Evolutionary conservation across 1,140 invertebrate species (phyloP).

Genomic region (Vanessa tameamea): DNA sequence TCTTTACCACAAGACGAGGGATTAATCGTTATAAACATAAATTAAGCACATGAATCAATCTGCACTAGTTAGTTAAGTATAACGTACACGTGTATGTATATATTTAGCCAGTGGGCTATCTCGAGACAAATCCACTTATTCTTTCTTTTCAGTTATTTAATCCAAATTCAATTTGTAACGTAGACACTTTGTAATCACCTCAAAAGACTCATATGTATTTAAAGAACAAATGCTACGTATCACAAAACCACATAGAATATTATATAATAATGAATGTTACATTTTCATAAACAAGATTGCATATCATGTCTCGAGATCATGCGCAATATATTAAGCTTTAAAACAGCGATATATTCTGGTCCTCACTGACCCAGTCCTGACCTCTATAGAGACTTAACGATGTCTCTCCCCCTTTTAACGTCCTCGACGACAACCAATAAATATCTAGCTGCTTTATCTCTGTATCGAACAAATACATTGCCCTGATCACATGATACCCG

Average conservation of each 20-base stretch:
- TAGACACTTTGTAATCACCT: no score
- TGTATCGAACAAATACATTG: conserved; percentile 39
- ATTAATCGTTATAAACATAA: no score
- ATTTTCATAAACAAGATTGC: conserved; percentile 3
- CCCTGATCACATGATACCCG: conserved; percentile 23
- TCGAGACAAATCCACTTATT: no score
- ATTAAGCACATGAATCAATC: no score
- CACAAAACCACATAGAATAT: background rate
- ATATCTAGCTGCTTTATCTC: conserved; percentile 49
- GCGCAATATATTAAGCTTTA: conserved; percentile 18
- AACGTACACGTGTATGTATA: no score
- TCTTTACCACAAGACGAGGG: no score
- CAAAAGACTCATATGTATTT: no score
- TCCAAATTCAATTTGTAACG: no score
- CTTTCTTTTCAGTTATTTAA: no score
- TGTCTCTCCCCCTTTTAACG: conserved; percentile 40
- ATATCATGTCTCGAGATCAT: conserved; percentile 10
- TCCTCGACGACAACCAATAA: conserved; percentile 47
- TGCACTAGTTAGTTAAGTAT: no score
- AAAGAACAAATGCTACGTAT: background rate
- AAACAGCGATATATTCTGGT: conserved; percentile 37
- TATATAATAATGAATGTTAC: background rate
- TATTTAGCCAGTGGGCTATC: no score
- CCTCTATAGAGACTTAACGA: conserved; percentile 41
- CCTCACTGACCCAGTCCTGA: conserved; percentile 39